Base-by-base conservation (phyloP, 2,888 invertebrate genomes). In the Drosophila pegasa region DNA sequence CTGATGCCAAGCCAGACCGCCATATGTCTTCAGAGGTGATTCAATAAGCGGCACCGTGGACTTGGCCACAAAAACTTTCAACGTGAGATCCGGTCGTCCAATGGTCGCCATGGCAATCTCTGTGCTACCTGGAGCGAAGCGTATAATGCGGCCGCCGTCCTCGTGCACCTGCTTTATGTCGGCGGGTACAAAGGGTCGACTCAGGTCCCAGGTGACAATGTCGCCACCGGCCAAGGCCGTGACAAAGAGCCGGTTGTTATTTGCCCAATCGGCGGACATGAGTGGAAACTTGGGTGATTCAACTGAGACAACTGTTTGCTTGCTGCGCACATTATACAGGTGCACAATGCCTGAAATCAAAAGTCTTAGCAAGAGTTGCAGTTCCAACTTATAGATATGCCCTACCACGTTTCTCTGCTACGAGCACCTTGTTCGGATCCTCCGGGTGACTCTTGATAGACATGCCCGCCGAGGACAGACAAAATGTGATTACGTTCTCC, bases 181-280 rank as follows among this genome's bases (percentile, higher is more conserved):
- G 12, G 93, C 90, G 0, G 95, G 95, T 3, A 93, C 93, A 3
- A 95, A 94, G 2, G 93, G 93, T 89, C 95, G 95, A 65, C 71
- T 92, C 3, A 95, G 92, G 88, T 96, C 95, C 95, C 96, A 96
- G 2, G 95, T 92, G 18, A 95, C 89, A 63, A 95, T 92, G 85
- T 96, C 95, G 10, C 95, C 95, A 50, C 94, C 94, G 40, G 95
- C 94, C 4, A 95, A 90, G 31, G 95, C 95, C 2, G 94, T 94
- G 14, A 96, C 93, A 71, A 83, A 89, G 12, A 91, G 58, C 54
- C 94, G 91, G 91, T 95, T 94, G 55, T 93, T 93, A 4, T 94
- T 93, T 16, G 94, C 93, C 96, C 96, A 96, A 91, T 96, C 95
- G 4, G 95, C 95, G 38, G 94, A 93, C 87, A 94, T 93, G 14